Evolutionary conservation across 1,140 invertebrate species (phyloP).

Genomic region (Ceratina australensis): DNA sequence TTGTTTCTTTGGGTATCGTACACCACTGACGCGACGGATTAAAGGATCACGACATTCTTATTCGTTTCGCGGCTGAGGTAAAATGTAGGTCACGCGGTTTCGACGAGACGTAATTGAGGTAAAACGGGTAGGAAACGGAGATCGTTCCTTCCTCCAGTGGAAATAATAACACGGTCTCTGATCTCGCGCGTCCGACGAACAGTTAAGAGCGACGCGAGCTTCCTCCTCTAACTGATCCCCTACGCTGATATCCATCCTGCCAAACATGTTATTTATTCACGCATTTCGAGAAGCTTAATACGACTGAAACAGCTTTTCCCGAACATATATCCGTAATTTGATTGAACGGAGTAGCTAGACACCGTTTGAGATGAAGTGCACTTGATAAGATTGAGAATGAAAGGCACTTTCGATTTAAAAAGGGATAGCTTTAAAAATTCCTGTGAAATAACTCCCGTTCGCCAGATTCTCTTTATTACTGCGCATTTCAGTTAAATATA

Average conservation of each 20-base stretch:
- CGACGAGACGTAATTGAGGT: slow-evolving; percentile 43
- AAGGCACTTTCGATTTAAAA: neutral
- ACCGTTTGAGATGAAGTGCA: too few species aligned
- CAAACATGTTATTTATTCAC: too few species aligned
- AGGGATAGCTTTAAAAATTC: neutral
- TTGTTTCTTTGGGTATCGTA: slow-evolving; percentile 1
- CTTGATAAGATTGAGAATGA: too few species aligned
- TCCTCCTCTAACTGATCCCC: neutral
- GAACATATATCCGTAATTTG: too few species aligned
- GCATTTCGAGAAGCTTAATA: too few species aligned
- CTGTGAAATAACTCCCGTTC: neutral
- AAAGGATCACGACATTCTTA: slow-evolving; percentile 38
- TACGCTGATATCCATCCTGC: too few species aligned
- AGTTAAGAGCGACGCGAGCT: neutral
- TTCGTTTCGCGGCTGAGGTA: slow-evolving; percentile 24
- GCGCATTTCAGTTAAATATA: neutral
- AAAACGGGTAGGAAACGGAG: slow-evolving; percentile 19
- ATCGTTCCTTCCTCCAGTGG: neutral
- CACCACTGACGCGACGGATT: slow-evolving; percentile 22
- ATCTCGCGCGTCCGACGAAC: neutral
- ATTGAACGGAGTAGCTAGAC: too few species aligned
- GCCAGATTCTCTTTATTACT: neutral
- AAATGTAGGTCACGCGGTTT: slow-evolving; percentile 55
- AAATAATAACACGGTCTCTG: slow-evolving; percentile 32
- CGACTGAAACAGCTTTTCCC: too few species aligned